These are phyloP conservation scores for Campaea margaritaria DNA, from an alignment of 2,888 invertebrate species.

Conservation along the genomic window DNA sequence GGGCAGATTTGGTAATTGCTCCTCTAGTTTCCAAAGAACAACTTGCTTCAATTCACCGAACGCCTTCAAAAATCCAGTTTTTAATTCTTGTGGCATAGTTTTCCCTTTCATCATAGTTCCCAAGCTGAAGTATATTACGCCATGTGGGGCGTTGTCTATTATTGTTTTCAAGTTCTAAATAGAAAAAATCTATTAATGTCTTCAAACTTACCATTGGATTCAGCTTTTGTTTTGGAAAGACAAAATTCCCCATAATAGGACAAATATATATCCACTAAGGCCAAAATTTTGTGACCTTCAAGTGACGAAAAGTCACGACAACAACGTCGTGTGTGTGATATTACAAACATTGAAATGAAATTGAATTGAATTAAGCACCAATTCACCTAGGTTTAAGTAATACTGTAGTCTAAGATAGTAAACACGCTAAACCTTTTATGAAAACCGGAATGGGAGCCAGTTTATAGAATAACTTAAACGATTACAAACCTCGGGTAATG, in stretches of 20 bases:
- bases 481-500: conserved; percentile 58
- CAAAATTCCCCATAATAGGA: too few species aligned
- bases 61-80: conserved; percentile 52
- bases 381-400: too few species aligned
- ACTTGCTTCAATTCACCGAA: conserved; percentile 64
- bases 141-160: conserved; percentile 61
- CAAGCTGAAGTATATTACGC: conserved; percentile 71
- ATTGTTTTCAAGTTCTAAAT: conserved; percentile 67
- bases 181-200: background rate
- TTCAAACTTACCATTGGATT: background rate
- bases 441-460: too few species aligned
- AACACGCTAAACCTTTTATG: too few species aligned
- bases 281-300: too few species aligned
- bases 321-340: too few species aligned
- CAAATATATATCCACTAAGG: too few species aligned
- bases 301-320: too few species aligned
- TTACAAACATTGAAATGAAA: too few species aligned
- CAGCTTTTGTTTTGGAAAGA: too few species aligned
- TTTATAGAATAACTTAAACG: background rate
- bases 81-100: conserved; percentile 55
- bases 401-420: too few species aligned
- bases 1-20: conserved; percentile 55
- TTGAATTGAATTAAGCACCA: too few species aligned
- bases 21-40: conserved; percentile 73
- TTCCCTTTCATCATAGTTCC: conserved; percentile 62